These are phyloP conservation scores for Shinisaurus crocodilurus DNA, from an alignment of 2,113 vertebrate species.

Conservation along the genomic window DNA sequence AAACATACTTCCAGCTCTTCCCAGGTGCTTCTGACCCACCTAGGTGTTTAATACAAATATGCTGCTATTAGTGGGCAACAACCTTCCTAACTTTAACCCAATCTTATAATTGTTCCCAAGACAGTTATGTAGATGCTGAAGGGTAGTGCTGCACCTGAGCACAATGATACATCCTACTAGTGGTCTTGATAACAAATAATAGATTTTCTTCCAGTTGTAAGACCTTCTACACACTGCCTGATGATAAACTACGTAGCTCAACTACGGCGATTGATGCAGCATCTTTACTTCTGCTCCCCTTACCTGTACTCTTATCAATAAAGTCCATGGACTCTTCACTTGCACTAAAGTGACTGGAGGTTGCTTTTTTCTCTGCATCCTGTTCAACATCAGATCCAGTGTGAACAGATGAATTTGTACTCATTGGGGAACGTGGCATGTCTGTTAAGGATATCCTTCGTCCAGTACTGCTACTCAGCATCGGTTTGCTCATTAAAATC, in stretches of 20 bases:
- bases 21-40: background rate
- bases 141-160: constrained; percentile 14
- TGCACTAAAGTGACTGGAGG: constrained; percentile 91
- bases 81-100: background rate
- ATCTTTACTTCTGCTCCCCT: constrained; percentile 6
- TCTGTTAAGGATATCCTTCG: constrained; percentile 92
- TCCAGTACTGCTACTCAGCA: constrained; percentile 84
- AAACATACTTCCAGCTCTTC: background rate
- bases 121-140: background rate
- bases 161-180: background rate
- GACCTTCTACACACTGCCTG: background rate
- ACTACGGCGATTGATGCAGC: background rate
- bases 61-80: background rate
- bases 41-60: background rate
- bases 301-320: constrained; percentile 87
- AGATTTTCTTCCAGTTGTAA: background rate
- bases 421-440: constrained; percentile 96
- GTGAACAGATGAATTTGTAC: constrained; percentile 96
- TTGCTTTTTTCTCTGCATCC: constrained; percentile 91
- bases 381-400: constrained; percentile 96
- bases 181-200: background rate
- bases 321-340: constrained; percentile 98
- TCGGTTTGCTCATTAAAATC: constrained; percentile 90
- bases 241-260: background rate
- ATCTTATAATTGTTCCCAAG: constrained; percentile 22